Base-by-base conservation (phyloP, 2,888 invertebrate genomes). In the Argyresthia goedartella region DNA sequence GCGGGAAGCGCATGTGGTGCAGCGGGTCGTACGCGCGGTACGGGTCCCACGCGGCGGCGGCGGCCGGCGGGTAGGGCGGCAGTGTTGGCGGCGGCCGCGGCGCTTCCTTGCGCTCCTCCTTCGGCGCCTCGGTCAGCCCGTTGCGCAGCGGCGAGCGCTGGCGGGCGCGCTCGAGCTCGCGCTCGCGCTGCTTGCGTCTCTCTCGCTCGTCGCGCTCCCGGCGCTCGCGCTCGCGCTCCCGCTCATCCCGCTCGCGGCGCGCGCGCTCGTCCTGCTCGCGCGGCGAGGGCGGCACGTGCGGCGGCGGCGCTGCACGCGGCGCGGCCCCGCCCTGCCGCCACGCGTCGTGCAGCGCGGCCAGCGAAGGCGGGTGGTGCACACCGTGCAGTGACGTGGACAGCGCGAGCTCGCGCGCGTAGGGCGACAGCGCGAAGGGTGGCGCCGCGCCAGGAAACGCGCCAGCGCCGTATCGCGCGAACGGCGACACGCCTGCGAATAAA, bases 391-490 rank as follows among this genome's bases (percentile, higher is more conserved):
- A 66, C 33, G 75, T 70, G 25, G 80, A 73, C 52, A 89, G 78
- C 52, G 89, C 89, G 65, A 91, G 81, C 57, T 91, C 91, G 60
- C 91, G 88, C 13, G 89, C 89, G 76, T 92, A 93, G 55, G 92
- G 91, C 39, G 93, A 89, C 59, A 94, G 87, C 16, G 90, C 89
- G 64, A 90, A 89, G 63, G 92, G 91, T 52, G 91, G 88, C 52
- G 92, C 90, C 65, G 89, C 88, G n/a, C 88, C 81, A 15, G 88
- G 87, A 56, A 90, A 91, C 58, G 89, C 70, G 48, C 89, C 89
- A 52, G 91, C 89, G 53, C 92, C 93, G 81, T 95, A 95, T 61
- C 95, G 89, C 53, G 91, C 93, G 79, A 95, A 95, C 50, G 94
- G 94, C 54, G 94, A 93, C 67, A 94, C 91, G 60, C 92, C 91